Evolutionary conservation across 2,113 vertebrate genomes (phyloP).

Genomic region (Mastomys coucha): DNA sequence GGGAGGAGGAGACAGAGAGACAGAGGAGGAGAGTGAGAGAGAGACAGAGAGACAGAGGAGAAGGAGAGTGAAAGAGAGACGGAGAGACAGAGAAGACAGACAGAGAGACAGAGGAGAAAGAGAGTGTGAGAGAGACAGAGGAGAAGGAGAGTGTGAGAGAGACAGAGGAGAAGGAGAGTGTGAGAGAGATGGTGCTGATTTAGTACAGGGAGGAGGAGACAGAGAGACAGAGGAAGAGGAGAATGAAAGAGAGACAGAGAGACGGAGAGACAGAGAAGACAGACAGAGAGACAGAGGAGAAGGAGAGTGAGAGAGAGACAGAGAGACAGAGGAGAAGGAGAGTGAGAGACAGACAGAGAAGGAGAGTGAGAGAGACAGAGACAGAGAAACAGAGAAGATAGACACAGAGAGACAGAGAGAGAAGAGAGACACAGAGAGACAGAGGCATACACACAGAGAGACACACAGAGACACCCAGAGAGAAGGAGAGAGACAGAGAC

Average conservation of each 20-base stretch:
- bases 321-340: too few species aligned
- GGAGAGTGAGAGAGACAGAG: neutral
- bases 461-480: neutral
- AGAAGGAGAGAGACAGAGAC: neutral
- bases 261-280: neutral
- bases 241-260: neutral
- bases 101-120: accelerated
- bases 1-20: neutral
- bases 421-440: too few species aligned
- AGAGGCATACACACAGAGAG: too few species aligned
- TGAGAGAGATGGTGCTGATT: neutral
- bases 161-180: too few species aligned
- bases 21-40: neutral
- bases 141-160: neutral
- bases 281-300: accelerated
- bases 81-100: neutral
- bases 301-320: neutral
- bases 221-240: neutral
- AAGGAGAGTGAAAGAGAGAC: too few species aligned
- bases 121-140: too few species aligned
- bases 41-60: neutral
- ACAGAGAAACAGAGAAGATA: neutral
- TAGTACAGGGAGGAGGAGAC: too few species aligned
- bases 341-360: neutral
- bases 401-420: neutral